Base-by-base conservation (phyloP, 1,140 invertebrate species). In the Temnothorax nylanderi region DNA sequence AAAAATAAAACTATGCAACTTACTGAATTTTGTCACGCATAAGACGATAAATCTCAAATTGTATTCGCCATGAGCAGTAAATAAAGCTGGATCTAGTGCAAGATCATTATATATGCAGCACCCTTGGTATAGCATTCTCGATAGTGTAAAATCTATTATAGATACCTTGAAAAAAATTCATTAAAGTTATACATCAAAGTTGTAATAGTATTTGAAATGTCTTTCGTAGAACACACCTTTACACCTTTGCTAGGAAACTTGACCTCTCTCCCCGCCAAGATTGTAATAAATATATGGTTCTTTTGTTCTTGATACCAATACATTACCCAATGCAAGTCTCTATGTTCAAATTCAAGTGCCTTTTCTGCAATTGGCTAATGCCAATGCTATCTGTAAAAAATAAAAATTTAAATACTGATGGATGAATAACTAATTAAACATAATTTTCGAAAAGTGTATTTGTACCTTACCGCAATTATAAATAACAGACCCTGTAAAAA, bases 241-340 rank as follows among this genome's bases (percentile, higher is more conserved):
- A 97, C 92, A 47, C 97, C 96, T 18, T 95, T 89, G 32, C 94
- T 95, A 3, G 92, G 47, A 32, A 94, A 37, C 18, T 85, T 84
- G 37, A 96, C 92, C 0, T 93, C 87, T 54, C 95, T 91, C 11
- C n/a, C 96, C 96, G 32, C 96, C 89, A 1, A 98, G 69, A 64
- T 91, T 95, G 90, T 94, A 98, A 8, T 87, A 65, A 6, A 96
- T 87, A 89, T 95, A 92, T 91, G 95, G 93, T 56, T 96, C 94
- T 3, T 96, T 93, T 0, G 97, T 97, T 47, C 93, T 94, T 65
- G 96, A 94, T 32, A 99, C 96, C 5, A 99, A 95, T 81, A 99
- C 96, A 95, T 99, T 99, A 37, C 98, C 98, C 98, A 97, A 94
- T 99, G 99, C 64, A 99, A 95, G 94, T 99, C 99, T 85, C 99